Conservation (phyloP, 2,113 vertebrate species). For the Lathamus discolor region DNA sequence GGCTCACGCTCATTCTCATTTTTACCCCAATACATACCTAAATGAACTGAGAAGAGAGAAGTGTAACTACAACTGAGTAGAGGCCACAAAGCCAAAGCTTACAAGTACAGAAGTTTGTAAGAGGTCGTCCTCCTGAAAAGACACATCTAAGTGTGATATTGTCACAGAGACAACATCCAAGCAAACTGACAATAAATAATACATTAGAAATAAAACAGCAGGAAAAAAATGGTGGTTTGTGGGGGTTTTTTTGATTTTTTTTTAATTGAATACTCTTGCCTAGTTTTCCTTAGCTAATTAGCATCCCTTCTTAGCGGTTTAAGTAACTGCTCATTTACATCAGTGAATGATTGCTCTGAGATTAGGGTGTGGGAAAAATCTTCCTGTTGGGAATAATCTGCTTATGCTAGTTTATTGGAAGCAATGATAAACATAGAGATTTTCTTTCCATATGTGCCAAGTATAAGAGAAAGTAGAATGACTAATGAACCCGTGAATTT, state of each 20-base stretch:
- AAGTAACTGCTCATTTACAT: conserved; percentile 94
- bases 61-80: neutral
- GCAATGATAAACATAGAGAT: conserved; percentile 85
- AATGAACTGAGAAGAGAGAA: neutral
- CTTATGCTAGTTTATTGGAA: conserved; percentile 84
- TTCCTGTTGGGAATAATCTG: conserved; percentile 90
- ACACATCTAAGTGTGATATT: neutral
- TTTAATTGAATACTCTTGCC: conserved; percentile 70
- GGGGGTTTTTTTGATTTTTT: neutral
- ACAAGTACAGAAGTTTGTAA: neutral
- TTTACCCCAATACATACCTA: neutral
- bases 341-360: conserved; percentile 88
- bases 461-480: conserved; percentile 82
- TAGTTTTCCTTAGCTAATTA: conserved; percentile 85
- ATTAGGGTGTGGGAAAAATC: conserved; percentile 82
- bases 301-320: conserved; percentile 80
- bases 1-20: neutral
- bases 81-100: neutral
- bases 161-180: neutral
- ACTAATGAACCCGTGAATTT: conserved; percentile 81
- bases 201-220: neutral
- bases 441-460: conserved; percentile 82
- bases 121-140: neutral
- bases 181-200: neutral
- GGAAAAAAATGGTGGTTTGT: neutral